Percentiles rank a stretch among this genome's conserved stretches.
These are phyloP conservation scores for Pyrgilauda ruficollis DNA, from an alignment of 2,113 vertebrate species.

Conservation along the genomic window DNA sequence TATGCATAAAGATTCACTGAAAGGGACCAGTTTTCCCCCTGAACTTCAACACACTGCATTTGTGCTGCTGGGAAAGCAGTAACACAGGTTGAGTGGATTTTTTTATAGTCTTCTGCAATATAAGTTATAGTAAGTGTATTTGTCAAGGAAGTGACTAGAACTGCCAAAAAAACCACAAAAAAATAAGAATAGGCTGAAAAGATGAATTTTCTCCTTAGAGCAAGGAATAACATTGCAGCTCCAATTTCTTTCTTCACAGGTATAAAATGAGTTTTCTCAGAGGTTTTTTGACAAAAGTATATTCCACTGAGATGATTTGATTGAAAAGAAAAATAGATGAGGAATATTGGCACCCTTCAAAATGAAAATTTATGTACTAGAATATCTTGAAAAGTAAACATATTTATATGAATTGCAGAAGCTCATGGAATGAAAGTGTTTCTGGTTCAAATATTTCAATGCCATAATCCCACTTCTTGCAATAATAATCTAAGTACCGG, in stretches of 20 bases:
- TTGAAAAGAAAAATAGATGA: not conserved
- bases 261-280: not conserved
- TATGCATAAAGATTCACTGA: not conserved
- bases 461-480: not conserved
- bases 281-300: not conserved
- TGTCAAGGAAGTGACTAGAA: not conserved
- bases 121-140: not conserved
- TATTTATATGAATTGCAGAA: not conserved
- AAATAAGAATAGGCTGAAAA: not conserved
- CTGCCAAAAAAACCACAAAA: not conserved
- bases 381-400: not conserved
- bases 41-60: rapidly evolving
- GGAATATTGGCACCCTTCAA: not conserved
- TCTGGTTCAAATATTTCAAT: not conserved
- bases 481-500: not conserved
- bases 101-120: not conserved
- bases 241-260: not conserved
- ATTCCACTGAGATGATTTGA: not conserved
- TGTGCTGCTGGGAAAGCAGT: not conserved
- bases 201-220: not conserved
- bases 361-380: not conserved
- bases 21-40: not conserved
- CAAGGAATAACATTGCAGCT: not conserved
- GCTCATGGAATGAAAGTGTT: not conserved
- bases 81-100: not conserved